A percentile compares a stretch with the other conserved stretches of the same genome.
phyloP scores from a whole-genome alignment of 2,888 invertebrate species.

The Aplocera efformata region DNA sequence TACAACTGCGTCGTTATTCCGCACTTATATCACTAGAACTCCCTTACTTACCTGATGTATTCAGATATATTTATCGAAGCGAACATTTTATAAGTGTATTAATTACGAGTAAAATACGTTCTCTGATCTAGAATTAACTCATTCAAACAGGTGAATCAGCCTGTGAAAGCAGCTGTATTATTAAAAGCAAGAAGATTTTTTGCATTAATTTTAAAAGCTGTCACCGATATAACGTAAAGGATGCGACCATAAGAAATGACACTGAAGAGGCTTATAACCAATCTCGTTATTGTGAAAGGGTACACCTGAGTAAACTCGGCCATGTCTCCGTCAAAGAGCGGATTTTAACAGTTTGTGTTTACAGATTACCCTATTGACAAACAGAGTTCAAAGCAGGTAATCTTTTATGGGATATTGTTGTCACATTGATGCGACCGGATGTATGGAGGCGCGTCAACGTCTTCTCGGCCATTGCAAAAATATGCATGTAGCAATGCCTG shows the following conservation, averaged over 20 bases:
- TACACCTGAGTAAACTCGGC: constrained; percentile 71
- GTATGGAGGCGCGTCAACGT: constrained; percentile 34
- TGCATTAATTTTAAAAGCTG: constrained; percentile 36
- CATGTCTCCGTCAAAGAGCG: constrained; percentile 58
- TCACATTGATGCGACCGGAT: constrained; percentile 44
- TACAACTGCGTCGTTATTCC: no score
- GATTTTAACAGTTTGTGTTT: constrained; percentile 77
- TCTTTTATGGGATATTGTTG: constrained; percentile 53
- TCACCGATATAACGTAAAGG: constrained; percentile 33
- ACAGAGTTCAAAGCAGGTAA: constrained; percentile 70
- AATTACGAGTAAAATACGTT: constrained; percentile 13
- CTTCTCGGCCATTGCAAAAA: constrained; percentile 32
- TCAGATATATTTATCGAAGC: constrained; percentile 11
- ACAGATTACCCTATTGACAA: constrained; percentile 71
- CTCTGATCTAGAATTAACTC: constrained; percentile 16
- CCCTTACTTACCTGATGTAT: no score
- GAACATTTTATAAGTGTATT: constrained; percentile 8
- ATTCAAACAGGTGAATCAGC: constrained; percentile 15
- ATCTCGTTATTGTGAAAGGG: constrained; percentile 48
- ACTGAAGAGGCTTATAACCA: constrained; percentile 52
- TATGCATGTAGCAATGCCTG: constrained; percentile 24
- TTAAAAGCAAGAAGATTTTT: constrained; percentile 20
- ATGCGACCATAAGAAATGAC: constrained; percentile 37
- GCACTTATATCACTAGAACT: no score
- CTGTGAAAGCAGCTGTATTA: constrained; percentile 14